These are phyloP conservation scores for Ameiurus melas DNA, from an alignment of 2,113 vertebrate genomes.

Conservation along the genomic window DNA sequence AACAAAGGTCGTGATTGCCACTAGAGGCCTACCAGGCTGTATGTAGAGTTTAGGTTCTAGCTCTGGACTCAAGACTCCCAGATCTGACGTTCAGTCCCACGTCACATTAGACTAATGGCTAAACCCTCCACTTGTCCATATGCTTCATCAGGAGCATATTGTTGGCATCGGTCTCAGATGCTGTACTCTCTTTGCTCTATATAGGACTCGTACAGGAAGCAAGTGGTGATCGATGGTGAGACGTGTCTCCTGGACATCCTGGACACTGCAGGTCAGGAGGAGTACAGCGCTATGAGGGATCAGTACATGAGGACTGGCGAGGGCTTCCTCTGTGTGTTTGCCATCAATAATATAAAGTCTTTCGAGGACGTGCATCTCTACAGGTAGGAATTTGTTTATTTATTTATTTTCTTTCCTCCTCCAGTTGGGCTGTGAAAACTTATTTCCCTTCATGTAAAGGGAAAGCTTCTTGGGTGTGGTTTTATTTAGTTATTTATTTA, in stretches of 20 bases:
- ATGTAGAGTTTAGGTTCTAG: background rate
- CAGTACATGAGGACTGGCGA: slow-evolving; percentile 86
- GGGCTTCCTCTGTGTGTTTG: slow-evolving; percentile 86
- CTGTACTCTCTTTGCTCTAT: background rate
- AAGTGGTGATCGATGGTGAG: slow-evolving; percentile 79
- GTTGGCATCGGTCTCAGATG: background rate
- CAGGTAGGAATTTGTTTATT: slow-evolving; percentile 63
- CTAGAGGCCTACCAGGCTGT: background rate
- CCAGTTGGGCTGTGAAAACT: background rate
- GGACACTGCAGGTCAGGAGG: slow-evolving; percentile 79
- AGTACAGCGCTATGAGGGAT: slow-evolving; percentile 84
- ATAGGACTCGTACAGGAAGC: slow-evolving; percentile 78
- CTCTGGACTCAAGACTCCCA: background rate
- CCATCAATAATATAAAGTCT: slow-evolving; percentile 84
- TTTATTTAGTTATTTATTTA: no score
- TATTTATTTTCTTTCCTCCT: no score
- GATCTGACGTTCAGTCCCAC: background rate
- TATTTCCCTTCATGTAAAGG: background rate
- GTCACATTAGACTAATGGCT: background rate
- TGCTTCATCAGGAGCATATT: no score
- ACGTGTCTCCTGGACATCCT: slow-evolving; percentile 78
- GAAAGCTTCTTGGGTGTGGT: background rate
- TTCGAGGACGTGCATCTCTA: slow-evolving; percentile 84
- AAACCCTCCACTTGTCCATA: background rate
- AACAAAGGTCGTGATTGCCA: background rate